Conservation (phyloP, 2,888 invertebrate genomes). For the Augiades crinisus region DNA sequence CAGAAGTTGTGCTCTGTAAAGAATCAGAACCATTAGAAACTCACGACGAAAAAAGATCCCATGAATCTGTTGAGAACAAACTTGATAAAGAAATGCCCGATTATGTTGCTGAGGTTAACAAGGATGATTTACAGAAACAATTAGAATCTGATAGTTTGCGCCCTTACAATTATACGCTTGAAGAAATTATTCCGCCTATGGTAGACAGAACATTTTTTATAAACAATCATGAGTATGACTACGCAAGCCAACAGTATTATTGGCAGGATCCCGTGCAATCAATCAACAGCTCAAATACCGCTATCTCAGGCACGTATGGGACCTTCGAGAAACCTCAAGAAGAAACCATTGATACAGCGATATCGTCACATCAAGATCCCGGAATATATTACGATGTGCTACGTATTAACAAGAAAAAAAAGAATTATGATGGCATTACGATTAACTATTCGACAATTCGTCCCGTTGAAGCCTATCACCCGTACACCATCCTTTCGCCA, state of each 20-base stretch:
- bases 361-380: constrained; percentile 34
- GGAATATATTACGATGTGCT: constrained; percentile 29
- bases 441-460: constrained; percentile 3
- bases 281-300: constrained; percentile 21
- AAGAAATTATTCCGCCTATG: too few relatives aligned
- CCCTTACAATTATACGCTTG: too few relatives aligned
- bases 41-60: too few relatives aligned
- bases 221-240: not conserved
- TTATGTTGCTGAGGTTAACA: too few relatives aligned
- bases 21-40: too few relatives aligned
- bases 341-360: constrained; percentile 25
- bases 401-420: not conserved
- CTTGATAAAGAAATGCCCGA: too few relatives aligned
- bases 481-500: constrained; percentile 13
- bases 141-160: too few relatives aligned
- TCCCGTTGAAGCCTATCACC: constrained; percentile 9
- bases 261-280: constrained; percentile 1
- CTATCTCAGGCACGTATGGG: constrained; percentile 28
- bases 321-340: not conserved
- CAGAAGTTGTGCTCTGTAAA: too few relatives aligned
- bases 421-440: not conserved
- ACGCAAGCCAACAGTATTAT: not conserved
- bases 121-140: too few relatives aligned
- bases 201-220: too few relatives aligned
- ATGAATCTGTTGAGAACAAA: too few relatives aligned